Evolutionary conservation across 1,140 invertebrate genomes (phyloP).

Genomic region (Cyphomyrmex costatus): DNA sequence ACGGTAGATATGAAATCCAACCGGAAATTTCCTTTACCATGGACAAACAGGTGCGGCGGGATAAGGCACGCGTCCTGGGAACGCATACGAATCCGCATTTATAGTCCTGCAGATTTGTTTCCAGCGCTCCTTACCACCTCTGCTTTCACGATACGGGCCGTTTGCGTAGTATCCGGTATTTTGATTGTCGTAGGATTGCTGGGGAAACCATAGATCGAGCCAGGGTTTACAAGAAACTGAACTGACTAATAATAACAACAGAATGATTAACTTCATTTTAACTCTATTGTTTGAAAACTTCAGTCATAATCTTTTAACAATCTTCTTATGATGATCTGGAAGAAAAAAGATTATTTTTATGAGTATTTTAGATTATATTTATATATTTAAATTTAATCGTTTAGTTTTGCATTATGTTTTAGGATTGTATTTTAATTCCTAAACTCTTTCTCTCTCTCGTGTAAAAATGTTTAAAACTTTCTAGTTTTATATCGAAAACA

Average conservation of each 20-base stretch:
- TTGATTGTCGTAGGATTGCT: conserved; percentile 55
- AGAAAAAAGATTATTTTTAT: conserved; percentile 16
- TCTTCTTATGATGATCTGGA: conserved; percentile 21
- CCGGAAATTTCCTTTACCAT: conserved; percentile 70
- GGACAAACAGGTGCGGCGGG: conserved; percentile 81
- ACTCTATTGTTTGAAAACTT: neutral
- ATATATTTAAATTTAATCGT: conserved; percentile 1
- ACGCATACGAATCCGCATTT: conserved; percentile 83
- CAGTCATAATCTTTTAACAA: conserved; percentile 1
- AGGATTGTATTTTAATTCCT: neutral
- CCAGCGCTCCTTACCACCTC: conserved; percentile 83
- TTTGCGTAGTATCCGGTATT: conserved; percentile 45
- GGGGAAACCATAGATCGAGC: conserved; percentile 78
- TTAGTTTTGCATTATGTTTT: neutral
- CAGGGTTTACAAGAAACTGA: conserved; percentile 77
- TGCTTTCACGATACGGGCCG: conserved; percentile 61
- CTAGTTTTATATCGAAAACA: no score
- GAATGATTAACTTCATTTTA: conserved; percentile 76
- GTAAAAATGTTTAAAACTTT: neutral
- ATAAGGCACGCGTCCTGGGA: conserved; percentile 81
- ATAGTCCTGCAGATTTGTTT: conserved; percentile 84
- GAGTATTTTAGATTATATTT: neutral
- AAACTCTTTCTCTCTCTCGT: no score
- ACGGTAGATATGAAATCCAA: neutral
- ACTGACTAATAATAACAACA: conserved; percentile 74